Evolutionary conservation across 2,888 invertebrate species (phyloP), one percentile per base, ranked within the genome.

Genomic region (Synergus gifuensis): DNA sequence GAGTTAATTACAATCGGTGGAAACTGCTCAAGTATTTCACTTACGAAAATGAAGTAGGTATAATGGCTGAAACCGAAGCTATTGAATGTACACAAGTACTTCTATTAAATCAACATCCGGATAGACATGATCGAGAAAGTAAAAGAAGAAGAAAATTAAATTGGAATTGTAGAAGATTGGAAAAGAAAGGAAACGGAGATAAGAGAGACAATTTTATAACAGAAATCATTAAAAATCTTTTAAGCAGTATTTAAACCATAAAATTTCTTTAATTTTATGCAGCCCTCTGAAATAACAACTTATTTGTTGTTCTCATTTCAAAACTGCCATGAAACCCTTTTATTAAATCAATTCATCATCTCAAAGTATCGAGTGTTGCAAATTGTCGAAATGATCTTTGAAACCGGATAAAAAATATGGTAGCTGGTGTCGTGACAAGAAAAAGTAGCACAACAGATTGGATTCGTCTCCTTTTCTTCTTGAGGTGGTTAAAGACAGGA

Each of bases 401-500:
- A 54, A 49, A 16, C 46, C 46, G 67, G 22, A 16, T 46, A n/a
- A 73, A 49, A 73, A 73, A 66, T 73, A 73, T 54, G 28, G 46
- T n/a, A 69, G 69, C 46, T 69, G 73, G 28, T 54, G 54, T 54
- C 28, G 12, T 36, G 73, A 36, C n/a, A 54, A 73, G n/a, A 73
- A 46, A 36, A 73, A 62, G 42, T 60, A 28, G 44, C 28, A 28
- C 49, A 73, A 62, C 60, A 76, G 63, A 63, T 36, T 62, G 46
- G 36, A 40, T 63, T 58, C 63, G 46, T 80, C 60, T 78, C 80
- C 76, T 77, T 81, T 79, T 80, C 62, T 76, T 78, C 69, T 76
- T 78, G 67, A 76, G 76, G 64, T 79, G 78, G 73, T 83, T 81
- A 81, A 83, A 81, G 78, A 79, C 84, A 84, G 86, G 86, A 86